Conservation (phyloP, 2,113 vertebrate genomes). For the Oncorhynchus masou region DNA sequence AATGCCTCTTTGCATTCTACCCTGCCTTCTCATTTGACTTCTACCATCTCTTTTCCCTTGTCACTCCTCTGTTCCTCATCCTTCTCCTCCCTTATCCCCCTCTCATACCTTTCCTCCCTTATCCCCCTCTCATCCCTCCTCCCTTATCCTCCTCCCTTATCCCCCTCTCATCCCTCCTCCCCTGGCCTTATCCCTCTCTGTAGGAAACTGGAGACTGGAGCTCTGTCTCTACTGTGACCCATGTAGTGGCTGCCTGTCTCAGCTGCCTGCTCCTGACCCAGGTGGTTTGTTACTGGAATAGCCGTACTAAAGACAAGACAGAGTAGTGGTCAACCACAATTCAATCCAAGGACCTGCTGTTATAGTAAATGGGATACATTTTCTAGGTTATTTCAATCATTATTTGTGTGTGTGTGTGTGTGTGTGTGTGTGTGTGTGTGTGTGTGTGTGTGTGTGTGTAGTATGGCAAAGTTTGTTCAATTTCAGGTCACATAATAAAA, state of each 20-base stretch:
- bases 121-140: no score
- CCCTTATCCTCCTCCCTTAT: no score
- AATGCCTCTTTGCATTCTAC: background rate
- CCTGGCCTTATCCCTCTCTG: background rate
- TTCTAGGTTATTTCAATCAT: background rate
- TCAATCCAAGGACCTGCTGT: background rate
- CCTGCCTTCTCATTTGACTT: background rate
- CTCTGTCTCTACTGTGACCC: slow-evolving; percentile 64
- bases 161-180: background rate
- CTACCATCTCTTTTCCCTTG: background rate
- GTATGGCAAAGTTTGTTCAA: background rate
- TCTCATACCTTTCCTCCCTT: no score
- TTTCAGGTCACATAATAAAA: background rate
- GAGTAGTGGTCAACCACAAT: slow-evolving; percentile 28
- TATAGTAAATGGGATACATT: background rate
- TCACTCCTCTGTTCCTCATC: background rate
- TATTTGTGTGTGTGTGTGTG: background rate
- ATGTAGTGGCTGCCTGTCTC: slow-evolving; percentile 22
- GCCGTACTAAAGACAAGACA: slow-evolving; percentile 40
- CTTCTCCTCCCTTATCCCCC: background rate
- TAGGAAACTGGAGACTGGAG: slow-evolving; percentile 72
- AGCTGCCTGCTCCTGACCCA: slow-evolving; percentile 70
- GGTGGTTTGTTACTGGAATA: slow-evolving; percentile 61
- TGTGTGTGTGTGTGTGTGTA: background rate
- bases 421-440: background rate